Evolutionary conservation across 2,888 invertebrate genomes (phyloP).

Genomic region (Galerucella nymphaeae): DNA sequence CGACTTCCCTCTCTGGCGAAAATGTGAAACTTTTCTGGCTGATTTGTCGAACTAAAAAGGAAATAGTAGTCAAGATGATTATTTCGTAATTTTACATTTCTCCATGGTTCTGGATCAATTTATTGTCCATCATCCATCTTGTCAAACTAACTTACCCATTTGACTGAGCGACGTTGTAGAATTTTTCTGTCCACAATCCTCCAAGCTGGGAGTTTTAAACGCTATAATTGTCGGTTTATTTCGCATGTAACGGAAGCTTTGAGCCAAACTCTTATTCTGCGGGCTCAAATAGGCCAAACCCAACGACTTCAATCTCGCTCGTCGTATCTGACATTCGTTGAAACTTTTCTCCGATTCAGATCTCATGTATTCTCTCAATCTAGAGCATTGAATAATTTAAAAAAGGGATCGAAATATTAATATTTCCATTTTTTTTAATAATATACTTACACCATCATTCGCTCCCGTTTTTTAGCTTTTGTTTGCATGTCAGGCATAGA

Average conservation of each 20-base stretch:
- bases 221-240: constrained; percentile 90
- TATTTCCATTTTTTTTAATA: too few species aligned
- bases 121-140: too few species aligned
- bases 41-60: constrained; percentile 54
- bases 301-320: constrained; percentile 73
- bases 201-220: constrained; percentile 84
- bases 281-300: constrained; percentile 79
- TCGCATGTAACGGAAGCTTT: constrained; percentile 91
- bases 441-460: constrained; percentile 76
- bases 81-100: background rate
- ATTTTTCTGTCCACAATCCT: constrained; percentile 72
- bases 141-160: constrained; percentile 23
- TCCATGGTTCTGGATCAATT: too few species aligned
- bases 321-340: constrained; percentile 74
- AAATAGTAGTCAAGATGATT: constrained; percentile 1
- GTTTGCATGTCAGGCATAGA: constrained; percentile 88
- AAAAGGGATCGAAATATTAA: too few species aligned
- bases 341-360: constrained; percentile 86
- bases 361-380: constrained; percentile 77
- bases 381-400: constrained; percentile 57
- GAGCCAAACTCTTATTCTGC: constrained; percentile 82
- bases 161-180: constrained; percentile 68
- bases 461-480: constrained; percentile 76
- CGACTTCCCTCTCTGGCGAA: constrained; percentile 67
- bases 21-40: constrained; percentile 60